Conservation (phyloP, 1,140 invertebrate genomes). For the Rhagoletis zephyria region DNA sequence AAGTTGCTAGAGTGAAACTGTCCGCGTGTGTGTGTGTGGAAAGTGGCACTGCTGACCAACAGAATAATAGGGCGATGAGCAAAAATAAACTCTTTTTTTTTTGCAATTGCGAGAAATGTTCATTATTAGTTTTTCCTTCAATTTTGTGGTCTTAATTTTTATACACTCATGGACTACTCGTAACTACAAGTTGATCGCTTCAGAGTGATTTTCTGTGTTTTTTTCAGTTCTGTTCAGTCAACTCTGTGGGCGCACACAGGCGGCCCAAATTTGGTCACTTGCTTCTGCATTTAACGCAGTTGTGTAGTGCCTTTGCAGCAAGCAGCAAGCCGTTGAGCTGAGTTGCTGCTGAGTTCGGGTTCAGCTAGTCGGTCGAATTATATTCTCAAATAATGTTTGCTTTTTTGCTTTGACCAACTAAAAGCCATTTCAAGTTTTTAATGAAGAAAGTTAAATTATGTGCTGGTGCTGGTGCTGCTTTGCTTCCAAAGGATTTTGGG, state of each 20-base stretch:
- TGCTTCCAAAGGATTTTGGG: conserved; percentile 45
- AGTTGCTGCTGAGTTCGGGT: background rate
- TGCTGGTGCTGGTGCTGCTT: background rate
- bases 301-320: background rate
- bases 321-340: background rate
- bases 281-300: background rate
- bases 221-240: background rate
- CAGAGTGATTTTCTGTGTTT: background rate
- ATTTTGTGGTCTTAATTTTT: conserved; percentile 55
- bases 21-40: background rate
- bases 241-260: background rate
- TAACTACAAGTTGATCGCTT: conserved; percentile 19
- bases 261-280: background rate
- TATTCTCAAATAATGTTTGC: conserved; percentile 45
- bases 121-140: conserved; percentile 56
- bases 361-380: conserved; percentile 39
- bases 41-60: background rate
- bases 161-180: background rate
- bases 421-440: conserved; percentile 55
- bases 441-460: conserved; percentile 56
- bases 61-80: background rate
- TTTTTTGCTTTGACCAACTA: conserved; percentile 50
- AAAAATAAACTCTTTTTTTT: conserved; percentile 54
- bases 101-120: conserved; percentile 55
- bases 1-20: background rate